A percentile compares a stretch with the other conserved stretches of the same genome.
Conservation (phyloP, 2,113 vertebrate genomes). For the Notechis scutatus region DNA sequence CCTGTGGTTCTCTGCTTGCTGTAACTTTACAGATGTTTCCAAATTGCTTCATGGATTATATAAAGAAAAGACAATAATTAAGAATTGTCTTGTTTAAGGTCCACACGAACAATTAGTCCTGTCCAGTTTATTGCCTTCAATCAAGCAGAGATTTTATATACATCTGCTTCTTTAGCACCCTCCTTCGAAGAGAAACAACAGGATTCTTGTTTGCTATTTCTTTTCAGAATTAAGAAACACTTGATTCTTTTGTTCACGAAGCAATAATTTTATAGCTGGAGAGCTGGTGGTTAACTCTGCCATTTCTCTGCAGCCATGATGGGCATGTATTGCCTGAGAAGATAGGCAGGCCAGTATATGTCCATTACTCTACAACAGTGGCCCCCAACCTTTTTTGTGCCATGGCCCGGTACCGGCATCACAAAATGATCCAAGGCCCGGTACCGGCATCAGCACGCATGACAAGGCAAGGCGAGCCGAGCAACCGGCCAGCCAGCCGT, state of each 20-base stretch:
- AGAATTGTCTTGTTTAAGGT: conserved; percentile 6
- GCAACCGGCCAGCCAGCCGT: too few relatives aligned
- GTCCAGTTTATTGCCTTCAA: background rate
- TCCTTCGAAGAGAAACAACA: conserved; percentile 15
- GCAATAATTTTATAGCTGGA: conserved; percentile 13
- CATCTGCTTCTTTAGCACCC: conserved; percentile 14
- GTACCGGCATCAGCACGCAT: too few relatives aligned
- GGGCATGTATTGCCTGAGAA: background rate
- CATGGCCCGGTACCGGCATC: too few relatives aligned
- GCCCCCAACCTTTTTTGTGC: too few relatives aligned
- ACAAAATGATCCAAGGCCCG: too few relatives aligned
- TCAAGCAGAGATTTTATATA: conserved; percentile 22
- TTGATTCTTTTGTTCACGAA: conserved; percentile 8
- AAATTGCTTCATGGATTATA: background rate
- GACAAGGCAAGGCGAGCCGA: too few relatives aligned
- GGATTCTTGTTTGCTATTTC: conserved; percentile 20
- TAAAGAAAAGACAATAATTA: background rate
- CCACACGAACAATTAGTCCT: background rate
- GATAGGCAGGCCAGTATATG: conserved; percentile 14
- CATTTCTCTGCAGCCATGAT: conserved; percentile 1
- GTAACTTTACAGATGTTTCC: conserved; percentile 26
- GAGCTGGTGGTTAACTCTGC: background rate
- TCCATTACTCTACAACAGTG: conserved; percentile 9
- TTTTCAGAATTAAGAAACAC: conserved; percentile 34
- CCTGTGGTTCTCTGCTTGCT: conserved; percentile 17